These are phyloP conservation scores for Zophobas atratus DNA, from an alignment of 1,140 invertebrate species.

Conservation along the genomic window DNA sequence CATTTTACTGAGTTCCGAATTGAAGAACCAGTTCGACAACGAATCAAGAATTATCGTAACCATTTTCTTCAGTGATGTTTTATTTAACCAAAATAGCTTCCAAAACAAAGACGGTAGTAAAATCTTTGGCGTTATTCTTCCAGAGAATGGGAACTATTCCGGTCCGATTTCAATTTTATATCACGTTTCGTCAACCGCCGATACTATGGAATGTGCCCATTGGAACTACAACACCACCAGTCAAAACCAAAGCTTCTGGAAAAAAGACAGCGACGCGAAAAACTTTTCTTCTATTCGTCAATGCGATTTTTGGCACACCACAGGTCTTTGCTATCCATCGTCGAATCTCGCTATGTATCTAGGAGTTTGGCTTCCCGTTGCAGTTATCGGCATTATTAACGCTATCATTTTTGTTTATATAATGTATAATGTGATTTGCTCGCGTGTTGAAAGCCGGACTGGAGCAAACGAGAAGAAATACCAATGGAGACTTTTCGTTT, in stretches of 20 bases:
- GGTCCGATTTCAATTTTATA: conserved; percentile 45
- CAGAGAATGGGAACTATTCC: conserved; percentile 44
- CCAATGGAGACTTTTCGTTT: conserved; percentile 72
- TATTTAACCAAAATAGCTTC: conserved; percentile 52
- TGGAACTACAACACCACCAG: conserved; percentile 47
- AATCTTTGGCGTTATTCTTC: conserved; percentile 55
- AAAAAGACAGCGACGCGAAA: not conserved
- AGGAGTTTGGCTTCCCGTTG: conserved; percentile 72
- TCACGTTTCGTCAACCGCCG: conserved; percentile 24
- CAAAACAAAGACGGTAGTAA: conserved; percentile 46
- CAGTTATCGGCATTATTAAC: conserved; percentile 71
- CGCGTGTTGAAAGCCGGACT: conserved; percentile 67
- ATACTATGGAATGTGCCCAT: conserved; percentile 52
- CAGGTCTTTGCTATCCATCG: conserved; percentile 73
- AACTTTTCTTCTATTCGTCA: not conserved
- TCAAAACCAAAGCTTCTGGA: not conserved
- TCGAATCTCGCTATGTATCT: conserved; percentile 70
- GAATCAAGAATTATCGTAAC: conserved; percentile 49
- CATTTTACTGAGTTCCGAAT: conserved; percentile 49
- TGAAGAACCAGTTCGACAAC: conserved; percentile 49
- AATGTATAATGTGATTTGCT: conserved; percentile 69
- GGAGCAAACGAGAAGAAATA: conserved; percentile 70
- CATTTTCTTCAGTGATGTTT: conserved; percentile 43
- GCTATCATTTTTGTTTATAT: conserved; percentile 72
- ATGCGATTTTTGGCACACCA: conserved; percentile 7